These are phyloP conservation scores for Threskiornis aethiopicus DNA, from an alignment of 2,797 vertebrate genomes.

Conservation along the genomic window DNA sequence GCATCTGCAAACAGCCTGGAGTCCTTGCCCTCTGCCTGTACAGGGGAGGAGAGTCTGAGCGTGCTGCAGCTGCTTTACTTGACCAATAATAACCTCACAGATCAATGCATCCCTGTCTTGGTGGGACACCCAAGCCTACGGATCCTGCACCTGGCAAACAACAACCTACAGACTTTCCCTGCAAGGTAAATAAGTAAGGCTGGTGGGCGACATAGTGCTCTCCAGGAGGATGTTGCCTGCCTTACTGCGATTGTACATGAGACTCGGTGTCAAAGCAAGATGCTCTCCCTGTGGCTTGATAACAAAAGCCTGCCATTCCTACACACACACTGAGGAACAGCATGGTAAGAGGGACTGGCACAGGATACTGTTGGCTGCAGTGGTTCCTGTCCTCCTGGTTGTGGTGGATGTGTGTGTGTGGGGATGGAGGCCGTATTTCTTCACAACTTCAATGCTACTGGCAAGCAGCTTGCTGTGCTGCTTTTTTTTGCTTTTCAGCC, in stretches of 20 bases:
- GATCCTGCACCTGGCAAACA: conserved; percentile 92
- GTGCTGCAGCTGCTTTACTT: conserved; percentile 93
- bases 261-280: background rate
- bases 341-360: background rate
- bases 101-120: conserved; percentile 88
- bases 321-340: background rate
- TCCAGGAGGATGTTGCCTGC: background rate
- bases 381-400: background rate
- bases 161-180: conserved; percentile 91
- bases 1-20: conserved; percentile 92
- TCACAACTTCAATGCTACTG: background rate
- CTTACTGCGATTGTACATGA: accelerated
- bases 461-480: background rate
- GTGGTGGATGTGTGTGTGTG: too few relatives aligned
- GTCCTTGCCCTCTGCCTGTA: conserved; percentile 84
- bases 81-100: conserved; percentile 89
- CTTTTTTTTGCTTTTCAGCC: background rate
- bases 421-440: background rate
- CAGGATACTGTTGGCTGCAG: background rate
- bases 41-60: conserved; percentile 90
- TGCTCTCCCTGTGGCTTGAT: background rate
- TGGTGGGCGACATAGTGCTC: background rate
- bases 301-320: background rate
- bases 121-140: conserved; percentile 88
- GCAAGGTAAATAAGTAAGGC: conserved; percentile 83